Base-by-base conservation (phyloP, 1,140 invertebrate species). In the Hyposmocoma kahamanoa region DNA sequence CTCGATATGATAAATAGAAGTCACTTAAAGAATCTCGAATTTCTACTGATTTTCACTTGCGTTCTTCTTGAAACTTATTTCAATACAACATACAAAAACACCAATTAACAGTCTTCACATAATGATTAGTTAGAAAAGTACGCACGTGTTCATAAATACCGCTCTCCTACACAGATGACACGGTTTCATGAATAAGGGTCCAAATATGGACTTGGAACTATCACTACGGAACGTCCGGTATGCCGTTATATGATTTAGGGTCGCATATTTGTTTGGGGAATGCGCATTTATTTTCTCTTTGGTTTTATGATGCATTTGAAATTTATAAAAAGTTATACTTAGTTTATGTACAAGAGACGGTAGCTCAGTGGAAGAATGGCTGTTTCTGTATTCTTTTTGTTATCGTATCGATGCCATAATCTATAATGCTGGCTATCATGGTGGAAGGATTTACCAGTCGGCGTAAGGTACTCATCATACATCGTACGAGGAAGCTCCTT, bases 171-270 rank as follows among this genome's bases (percentile, higher is more conserved):
- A 59, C 59, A 62, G 69, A 76, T 71, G 67, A 72, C 57, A 47
- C 45, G 70, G 65, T 57, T 73, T 67, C 22, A 48, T 58, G 54
- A 47, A 39, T 42, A 52, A 24, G 22, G 32, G 41, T 58, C 58
- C 47, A 62, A 72, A 72, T 76, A 72, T 62, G 59, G 53, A 13
- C 8, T 28, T 17, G 30, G 15, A n/a, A 36, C 22, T 42, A 26
- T 28, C 45, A 28, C 39, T 18, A 19, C 58, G 48, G 39, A 26
- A 58, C 59, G 15, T 42, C 8, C 17, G 60, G 65, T 56, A 72
- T 72, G 22, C 55, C 13, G 9, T 43, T 19, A 50, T 65, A 72
- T 76, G 70, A 76, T 76, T 73, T 73, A 76, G 44, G 41, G 32
- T 26, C 19, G 24, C 28, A 43, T 47, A 47, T 47, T 55, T 38